Base-by-base conservation (phyloP, 2,797 vertebrate genomes). In the Notolepis coatsorum region DNA sequence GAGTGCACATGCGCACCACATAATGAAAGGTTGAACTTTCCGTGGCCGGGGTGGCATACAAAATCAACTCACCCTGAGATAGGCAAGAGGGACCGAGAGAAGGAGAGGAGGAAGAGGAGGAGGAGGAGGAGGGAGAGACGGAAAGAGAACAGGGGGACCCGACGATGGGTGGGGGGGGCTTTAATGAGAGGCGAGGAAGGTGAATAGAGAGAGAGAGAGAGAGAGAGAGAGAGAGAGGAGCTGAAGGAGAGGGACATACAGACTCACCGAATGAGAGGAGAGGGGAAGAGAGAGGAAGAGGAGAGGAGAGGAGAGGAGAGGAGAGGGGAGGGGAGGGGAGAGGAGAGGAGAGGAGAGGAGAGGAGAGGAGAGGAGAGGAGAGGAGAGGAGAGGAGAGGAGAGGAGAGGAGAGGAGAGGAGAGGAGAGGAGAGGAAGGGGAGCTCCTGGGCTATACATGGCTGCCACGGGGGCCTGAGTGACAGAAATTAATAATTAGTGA, bases 401-500 rank as follows among this genome's bases (percentile, higher is more conserved):
- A 46, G 63, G 60, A 63, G 72, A 77, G 82, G 25, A n/a, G n/a
- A n/a, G 61, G 75, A 73, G 83, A 75, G 76, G n/a, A n/a, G n/a
- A n/a, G n/a, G n/a, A 81, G 87, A 84, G 86, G 85, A 77, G 12
- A 37, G 35, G 35, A n/a, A n/a, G 35, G 35, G 35, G 15, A n/a
- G 2, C 35, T 24, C n/a, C n/a, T n/a, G n/a, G n/a, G n/a, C n/a
- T n/a, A n/a, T n/a, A 28, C 58, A 82, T 84, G 84, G 94, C 95
- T 92, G 95, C 95, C 94, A 95, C 73, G 87, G 95, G 94, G 96
- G 94, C 91, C 92, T 98, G 96, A 98, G 96, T 99, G 97, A 98
- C 97, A 98, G 96, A 96, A 97, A 96, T 96, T 98, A 98, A 98
- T 99, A 98, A 98, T 98, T 97, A 98, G 96, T 98, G 97, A 98